Evolutionary conservation across 2,797 vertebrate species (phyloP).

Genomic region (Falco peregrinus): DNA sequence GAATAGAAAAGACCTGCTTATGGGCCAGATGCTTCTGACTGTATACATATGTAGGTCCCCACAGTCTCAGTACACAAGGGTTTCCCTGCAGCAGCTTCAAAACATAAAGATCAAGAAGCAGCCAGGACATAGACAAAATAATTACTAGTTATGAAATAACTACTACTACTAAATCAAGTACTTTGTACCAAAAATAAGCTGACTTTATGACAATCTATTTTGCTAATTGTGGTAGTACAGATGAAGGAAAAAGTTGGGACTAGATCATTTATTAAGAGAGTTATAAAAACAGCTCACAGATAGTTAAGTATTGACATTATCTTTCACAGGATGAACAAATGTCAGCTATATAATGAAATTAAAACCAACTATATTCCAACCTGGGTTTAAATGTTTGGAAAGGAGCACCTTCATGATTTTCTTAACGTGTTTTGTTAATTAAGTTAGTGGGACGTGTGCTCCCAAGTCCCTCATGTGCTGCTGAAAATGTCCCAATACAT

Average conservation of each 20-base stretch:
- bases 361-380: neutral
- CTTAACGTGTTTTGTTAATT: constrained; percentile 18
- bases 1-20: constrained; percentile 43
- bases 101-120: neutral
- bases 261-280: constrained; percentile 2
- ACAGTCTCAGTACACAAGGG: neutral
- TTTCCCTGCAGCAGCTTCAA: neutral
- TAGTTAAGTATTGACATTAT: constrained; percentile 19
- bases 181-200: neutral
- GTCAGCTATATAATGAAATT: constrained; percentile 5
- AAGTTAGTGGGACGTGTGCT: neutral
- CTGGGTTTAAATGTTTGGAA: constrained; percentile 23
- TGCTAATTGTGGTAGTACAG: neutral
- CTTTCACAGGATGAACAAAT: constrained; percentile 19
- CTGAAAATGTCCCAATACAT: neutral
- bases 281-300: neutral
- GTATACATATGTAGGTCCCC: neutral
- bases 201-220: neutral
- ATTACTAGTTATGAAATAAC: neutral
- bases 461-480: neutral
- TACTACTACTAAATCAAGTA: neutral
- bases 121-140: neutral
- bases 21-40: neutral
- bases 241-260: neutral
- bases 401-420: constrained; percentile 19